phyloP scores from a whole-genome alignment of 2,797 vertebrate species.

The Garrulus glandarius region DNA sequence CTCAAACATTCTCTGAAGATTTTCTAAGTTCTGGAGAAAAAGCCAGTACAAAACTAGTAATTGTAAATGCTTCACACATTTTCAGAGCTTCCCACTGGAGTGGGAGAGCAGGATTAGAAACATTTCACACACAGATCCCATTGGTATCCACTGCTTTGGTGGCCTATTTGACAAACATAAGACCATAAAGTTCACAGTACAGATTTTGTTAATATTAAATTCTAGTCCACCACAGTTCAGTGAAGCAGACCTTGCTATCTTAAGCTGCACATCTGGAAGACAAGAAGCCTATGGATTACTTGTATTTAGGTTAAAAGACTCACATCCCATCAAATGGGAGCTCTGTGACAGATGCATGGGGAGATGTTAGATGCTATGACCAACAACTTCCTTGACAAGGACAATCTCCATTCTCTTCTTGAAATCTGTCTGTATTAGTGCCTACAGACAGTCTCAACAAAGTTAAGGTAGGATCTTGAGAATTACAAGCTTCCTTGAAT shows the following conservation, averaged over 20 bases:
- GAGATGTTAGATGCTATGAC: neutral
- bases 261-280: neutral
- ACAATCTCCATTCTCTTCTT: neutral
- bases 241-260: neutral
- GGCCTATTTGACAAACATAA: neutral
- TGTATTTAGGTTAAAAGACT: neutral
- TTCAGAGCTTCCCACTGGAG: neutral
- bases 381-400: neutral
- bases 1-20: neutral
- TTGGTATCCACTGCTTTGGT: neutral
- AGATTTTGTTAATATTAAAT: neutral
- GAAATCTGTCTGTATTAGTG: neutral
- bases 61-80: neutral
- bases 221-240: neutral
- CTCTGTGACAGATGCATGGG: neutral
- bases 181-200: neutral
- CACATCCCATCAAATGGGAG: neutral
- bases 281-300: neutral
- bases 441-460: neutral
- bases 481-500: neutral
- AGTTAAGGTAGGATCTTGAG: neutral
- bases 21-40: neutral
- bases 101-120: neutral
- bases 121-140: neutral
- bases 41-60: neutral